Conservation (phyloP, 2,797 vertebrate species). For the Halcyon badia region DNA sequence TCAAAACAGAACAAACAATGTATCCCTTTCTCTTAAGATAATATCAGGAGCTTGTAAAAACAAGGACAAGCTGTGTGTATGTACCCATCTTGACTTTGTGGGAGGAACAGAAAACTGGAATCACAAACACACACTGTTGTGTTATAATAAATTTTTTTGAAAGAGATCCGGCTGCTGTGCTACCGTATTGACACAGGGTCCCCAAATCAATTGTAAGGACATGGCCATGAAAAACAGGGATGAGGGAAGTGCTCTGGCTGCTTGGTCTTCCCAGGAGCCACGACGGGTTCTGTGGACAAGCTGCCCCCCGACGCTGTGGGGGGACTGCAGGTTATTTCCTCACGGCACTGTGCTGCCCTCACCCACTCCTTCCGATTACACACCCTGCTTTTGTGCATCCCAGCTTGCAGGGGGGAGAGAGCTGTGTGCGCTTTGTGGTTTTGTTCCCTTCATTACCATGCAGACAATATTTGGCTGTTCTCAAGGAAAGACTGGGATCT, state of each 20-base stretch:
- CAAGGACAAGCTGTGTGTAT: neutral
- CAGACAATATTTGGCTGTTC: slow-evolving; percentile 72
- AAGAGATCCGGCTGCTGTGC: neutral
- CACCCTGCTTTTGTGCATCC: neutral
- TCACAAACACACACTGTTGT: neutral
- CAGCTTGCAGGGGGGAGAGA: neutral
- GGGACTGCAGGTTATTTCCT: neutral
- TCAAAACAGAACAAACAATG: slow-evolving; percentile 11
- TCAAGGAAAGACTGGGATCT: slow-evolving; percentile 70
- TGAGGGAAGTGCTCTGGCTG: neutral
- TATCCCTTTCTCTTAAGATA: neutral
- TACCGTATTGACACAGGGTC: neutral
- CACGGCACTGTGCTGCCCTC: neutral
- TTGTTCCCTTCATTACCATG: slow-evolving; percentile 71
- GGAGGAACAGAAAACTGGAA: neutral
- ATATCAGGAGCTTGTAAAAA: neutral
- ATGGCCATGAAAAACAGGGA: neutral
- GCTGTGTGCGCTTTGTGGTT: neutral
- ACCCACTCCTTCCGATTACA: neutral
- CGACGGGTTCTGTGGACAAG: neutral
- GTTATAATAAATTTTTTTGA: neutral
- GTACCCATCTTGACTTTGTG: neutral
- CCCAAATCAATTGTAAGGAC: neutral
- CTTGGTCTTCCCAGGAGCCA: neutral
- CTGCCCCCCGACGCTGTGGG: neutral